These are phyloP conservation scores for Siphlonurus alternatus DNA, from an alignment of 2,888 invertebrate genomes.

Conservation along the genomic window DNA sequence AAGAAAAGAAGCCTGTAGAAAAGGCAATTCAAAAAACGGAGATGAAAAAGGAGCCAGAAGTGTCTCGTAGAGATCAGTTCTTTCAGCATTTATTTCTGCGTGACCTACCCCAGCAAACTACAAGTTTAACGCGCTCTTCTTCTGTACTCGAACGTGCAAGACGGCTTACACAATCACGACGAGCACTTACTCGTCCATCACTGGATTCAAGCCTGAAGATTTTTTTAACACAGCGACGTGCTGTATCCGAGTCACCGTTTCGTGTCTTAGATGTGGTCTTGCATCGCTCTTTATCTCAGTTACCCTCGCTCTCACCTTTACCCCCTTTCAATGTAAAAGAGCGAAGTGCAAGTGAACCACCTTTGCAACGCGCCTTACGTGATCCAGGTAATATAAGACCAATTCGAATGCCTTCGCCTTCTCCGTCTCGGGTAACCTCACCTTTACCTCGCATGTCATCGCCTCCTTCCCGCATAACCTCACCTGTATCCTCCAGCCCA, in stretches of 20 bases:
- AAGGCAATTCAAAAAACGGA: slow-evolving; percentile 24
- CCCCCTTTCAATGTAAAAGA: slow-evolving; percentile 22
- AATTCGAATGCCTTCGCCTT: slow-evolving; percentile 8
- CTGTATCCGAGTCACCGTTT: slow-evolving; percentile 8
- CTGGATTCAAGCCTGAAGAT: slow-evolving; percentile 18
- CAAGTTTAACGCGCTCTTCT: slow-evolving; percentile 29
- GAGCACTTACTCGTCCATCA: slow-evolving; percentile 24
- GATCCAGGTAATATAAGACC: slow-evolving; percentile 6
- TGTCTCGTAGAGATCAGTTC: slow-evolving; percentile 33
- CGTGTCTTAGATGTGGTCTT: slow-evolving; percentile 15
- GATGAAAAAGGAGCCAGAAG: slow-evolving; percentile 17
- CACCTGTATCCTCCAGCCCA: neutral
- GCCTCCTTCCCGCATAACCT: neutral
- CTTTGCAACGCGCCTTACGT: slow-evolving; percentile 18
- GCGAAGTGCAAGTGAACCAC: slow-evolving; percentile 47
- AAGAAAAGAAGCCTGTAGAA: slow-evolving; percentile 20
- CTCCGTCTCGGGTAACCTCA: neutral
- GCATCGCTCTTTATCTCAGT: slow-evolving; percentile 21
- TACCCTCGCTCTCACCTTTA: slow-evolving; percentile 14
- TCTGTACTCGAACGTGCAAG: slow-evolving; percentile 50
- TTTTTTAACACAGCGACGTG: slow-evolving; percentile 8
- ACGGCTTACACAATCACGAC: slow-evolving; percentile 40
- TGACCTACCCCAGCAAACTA: slow-evolving; percentile 23
- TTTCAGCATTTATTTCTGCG: slow-evolving; percentile 53
- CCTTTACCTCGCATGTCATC: neutral